Conservation (phyloP, 2,113 vertebrate genomes). For the Odontophorus gujanensis region DNA sequence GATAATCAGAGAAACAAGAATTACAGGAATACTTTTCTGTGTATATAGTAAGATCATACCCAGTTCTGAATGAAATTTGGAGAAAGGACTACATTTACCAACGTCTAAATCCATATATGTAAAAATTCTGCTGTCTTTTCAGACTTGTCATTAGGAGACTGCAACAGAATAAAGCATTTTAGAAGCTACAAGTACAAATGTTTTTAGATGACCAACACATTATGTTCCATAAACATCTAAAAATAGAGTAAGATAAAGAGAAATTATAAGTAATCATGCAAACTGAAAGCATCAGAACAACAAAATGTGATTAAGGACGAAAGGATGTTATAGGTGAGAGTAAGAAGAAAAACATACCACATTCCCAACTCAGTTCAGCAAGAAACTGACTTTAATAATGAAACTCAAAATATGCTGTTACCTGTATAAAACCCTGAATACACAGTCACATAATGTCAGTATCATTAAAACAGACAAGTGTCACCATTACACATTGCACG, state of each 20-base stretch:
- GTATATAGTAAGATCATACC: not conserved
- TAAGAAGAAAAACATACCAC: not conserved
- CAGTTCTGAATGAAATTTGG: not conserved
- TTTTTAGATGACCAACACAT: not conserved
- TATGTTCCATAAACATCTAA: not conserved
- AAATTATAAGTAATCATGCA: not conserved
- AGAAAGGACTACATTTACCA: not conserved
- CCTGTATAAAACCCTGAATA: not conserved
- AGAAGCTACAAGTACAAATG: not conserved
- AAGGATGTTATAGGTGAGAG: not conserved
- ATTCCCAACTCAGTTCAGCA: not conserved
- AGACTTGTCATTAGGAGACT: not conserved
- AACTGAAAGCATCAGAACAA: not conserved
- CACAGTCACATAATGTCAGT: not conserved
- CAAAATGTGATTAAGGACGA: rapidly evolving
- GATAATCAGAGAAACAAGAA: not conserved
- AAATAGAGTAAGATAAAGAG: not conserved
- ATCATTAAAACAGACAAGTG: not conserved
- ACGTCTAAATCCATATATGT: not conserved
- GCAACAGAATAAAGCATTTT: not conserved
- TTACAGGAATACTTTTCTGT: not conserved
- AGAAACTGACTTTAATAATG: not conserved
- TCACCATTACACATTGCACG: not conserved
- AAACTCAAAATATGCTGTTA: not conserved
- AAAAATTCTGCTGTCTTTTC: too few relatives aligned